Percentiles rank a stretch among this genome's conserved stretches.
Conservation (phyloP, 2,113 vertebrate genomes). For the Odobenus rosmarus region DNA sequence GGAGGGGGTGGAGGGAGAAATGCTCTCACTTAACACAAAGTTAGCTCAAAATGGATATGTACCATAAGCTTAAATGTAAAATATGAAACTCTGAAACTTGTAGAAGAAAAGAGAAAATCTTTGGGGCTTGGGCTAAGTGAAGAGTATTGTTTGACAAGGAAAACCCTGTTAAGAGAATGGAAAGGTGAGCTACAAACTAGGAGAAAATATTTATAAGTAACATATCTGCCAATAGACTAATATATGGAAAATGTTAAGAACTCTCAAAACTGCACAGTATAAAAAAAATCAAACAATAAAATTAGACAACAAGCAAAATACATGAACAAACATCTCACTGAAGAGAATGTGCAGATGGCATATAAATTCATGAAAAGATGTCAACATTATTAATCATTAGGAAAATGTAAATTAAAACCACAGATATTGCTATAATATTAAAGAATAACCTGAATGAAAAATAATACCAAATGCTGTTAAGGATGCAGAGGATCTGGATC, state of each 20-base stretch:
- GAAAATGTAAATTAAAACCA: not conserved
- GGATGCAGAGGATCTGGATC: not conserved
- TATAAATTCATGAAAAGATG: not conserved
- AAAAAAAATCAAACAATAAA: not conserved
- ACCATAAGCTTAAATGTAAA: not conserved
- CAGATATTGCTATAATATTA: not conserved
- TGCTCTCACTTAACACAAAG: not conserved
- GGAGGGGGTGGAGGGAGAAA: not conserved
- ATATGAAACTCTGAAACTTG: not conserved
- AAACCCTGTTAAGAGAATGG: not conserved
- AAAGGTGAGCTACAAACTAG: not conserved
- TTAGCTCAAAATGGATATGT: not conserved
- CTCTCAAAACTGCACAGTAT: not conserved
- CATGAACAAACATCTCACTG: not conserved
- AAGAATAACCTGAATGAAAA: not conserved
- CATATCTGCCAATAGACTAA: not conserved
- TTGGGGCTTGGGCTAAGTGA: not conserved
- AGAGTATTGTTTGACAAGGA: not conserved
- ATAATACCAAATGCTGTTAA: not conserved
- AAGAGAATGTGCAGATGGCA: not conserved
- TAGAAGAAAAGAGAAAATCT: not conserved
- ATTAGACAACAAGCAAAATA: not conserved
- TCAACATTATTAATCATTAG: not conserved
- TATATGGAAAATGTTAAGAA: not conserved
- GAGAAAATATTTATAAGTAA: not conserved